These are phyloP conservation scores for Melospiza melodia DNA, from an alignment of 2,113 vertebrate species.

Conservation along the genomic window DNA sequence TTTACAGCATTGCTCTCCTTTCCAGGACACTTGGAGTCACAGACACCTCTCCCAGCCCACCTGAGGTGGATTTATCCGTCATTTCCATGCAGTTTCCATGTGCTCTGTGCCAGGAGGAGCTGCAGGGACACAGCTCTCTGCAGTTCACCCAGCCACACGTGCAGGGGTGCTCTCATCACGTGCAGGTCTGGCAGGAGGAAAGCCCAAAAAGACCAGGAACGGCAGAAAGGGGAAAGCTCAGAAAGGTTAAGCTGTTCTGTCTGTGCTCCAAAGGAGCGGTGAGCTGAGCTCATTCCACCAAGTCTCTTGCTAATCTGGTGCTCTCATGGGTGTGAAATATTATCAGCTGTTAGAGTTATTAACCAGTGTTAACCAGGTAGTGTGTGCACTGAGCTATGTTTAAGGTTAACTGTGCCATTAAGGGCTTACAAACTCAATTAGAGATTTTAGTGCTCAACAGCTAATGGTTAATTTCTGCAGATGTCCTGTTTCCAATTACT, in stretches of 20 bases:
- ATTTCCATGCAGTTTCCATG: background rate
- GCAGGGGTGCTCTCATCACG: conserved; percentile 36
- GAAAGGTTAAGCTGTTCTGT: conserved; percentile 9
- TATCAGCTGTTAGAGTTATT: conserved; percentile 65
- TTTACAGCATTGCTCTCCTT: background rate
- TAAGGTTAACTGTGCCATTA: conserved; percentile 54
- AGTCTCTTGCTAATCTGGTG: conserved; percentile 45
- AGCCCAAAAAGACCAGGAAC: background rate
- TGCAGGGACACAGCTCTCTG: background rate
- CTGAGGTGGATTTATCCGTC: background rate
- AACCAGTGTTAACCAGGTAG: conserved; percentile 62
- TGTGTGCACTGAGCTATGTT: background rate
- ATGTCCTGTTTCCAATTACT: conserved; percentile 66
- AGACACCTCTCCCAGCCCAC: background rate
- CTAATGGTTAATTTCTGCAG: conserved; percentile 63
- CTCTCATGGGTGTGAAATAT: conserved; percentile 64
- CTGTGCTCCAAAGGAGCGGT: background rate
- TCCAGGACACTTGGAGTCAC: background rate
- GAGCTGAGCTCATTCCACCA: conserved; percentile 53
- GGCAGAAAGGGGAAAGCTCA: background rate
- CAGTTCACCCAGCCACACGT: background rate
- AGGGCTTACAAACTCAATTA: conserved; percentile 68
- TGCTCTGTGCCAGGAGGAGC: accelerated
- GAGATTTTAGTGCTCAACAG: conserved; percentile 60
- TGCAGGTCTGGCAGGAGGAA: background rate